Evolutionary conservation across 1,140 invertebrate genomes (phyloP).

Genomic region (Luehdorfia chinensis): DNA sequence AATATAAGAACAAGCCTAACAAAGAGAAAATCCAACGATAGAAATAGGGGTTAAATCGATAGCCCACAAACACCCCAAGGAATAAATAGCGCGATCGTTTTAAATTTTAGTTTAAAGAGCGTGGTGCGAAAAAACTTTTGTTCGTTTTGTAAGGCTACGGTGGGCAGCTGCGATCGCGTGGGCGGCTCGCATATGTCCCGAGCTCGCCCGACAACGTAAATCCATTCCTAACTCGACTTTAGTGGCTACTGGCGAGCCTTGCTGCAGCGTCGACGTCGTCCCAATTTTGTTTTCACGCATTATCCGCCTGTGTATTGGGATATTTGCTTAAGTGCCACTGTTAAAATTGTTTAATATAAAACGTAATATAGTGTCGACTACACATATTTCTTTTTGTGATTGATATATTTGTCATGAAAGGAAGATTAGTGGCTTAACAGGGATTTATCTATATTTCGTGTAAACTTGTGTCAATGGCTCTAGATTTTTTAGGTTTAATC

Average conservation of each 20-base stretch:
- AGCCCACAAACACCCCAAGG: conserved; percentile 3
- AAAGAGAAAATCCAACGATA: background rate
- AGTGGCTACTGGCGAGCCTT: conserved; percentile 50
- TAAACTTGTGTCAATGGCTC: too few relatives aligned
- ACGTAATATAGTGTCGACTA: too few relatives aligned
- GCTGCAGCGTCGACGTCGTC: conserved; percentile 19
- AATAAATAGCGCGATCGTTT: conserved; percentile 12
- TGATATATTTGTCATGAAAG: too few relatives aligned
- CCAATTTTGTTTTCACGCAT: conserved; percentile 44
- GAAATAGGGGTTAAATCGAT: conserved; percentile 1
- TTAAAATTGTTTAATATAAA: too few relatives aligned
- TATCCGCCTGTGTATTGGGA: conserved; percentile 44
- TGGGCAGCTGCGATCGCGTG: conserved; percentile 25
- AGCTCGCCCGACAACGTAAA: conserved; percentile 53
- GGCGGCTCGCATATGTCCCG: conserved; percentile 37
- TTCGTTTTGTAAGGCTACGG: conserved; percentile 52
- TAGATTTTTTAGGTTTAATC: too few relatives aligned
- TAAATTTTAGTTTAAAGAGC: conserved; percentile 53
- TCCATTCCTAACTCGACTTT: conserved; percentile 72
- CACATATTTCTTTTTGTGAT: too few relatives aligned
- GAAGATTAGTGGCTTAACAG: too few relatives aligned
- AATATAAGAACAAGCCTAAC: too few relatives aligned
- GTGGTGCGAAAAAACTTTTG: conserved; percentile 64
- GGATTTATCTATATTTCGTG: too few relatives aligned
- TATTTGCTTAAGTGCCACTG: conserved; percentile 36